Evolutionary conservation across 2,888 invertebrate genomes (phyloP), one percentile per base, ranked within the genome.

Genomic region (Cyclophora albipunctata): DNA sequence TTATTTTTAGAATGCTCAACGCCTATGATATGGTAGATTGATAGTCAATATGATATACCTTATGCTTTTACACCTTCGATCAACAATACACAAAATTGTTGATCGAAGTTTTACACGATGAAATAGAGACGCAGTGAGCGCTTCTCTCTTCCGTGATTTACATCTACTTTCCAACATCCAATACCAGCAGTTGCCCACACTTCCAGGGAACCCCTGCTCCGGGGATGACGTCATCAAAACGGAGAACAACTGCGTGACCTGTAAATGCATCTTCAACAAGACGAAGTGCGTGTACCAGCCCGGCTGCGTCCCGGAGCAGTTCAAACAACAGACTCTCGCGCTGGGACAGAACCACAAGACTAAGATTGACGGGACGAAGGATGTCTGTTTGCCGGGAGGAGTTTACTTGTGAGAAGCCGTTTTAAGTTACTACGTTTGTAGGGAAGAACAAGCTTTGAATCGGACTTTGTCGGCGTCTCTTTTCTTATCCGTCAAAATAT

Each of bases 351-450:
- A 20, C 20, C 20, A 20, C 2, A 50, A 55, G 50, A 45, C 49
- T 37, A 34, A 51, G 45, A 48, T 55, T 6, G 62, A 71, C 42
- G 42, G 54, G 1, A 47, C 47, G 0, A 55, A 57, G 2, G 67
- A 72, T 1, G 66, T 67, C 35, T 84, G 84, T 50, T 34, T 58
- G 2, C 70, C 78, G 0, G 53, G 63, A 2, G 62, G 64, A 45
- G 62, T 77, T 40, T 84, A 84, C 51, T 79, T 58, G 82, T 82
- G 60, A 60, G 64, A 49, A 46, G 20, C 20, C 20, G 20, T 20
- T 34, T 43, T 45, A 42, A 33, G n/a, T 35, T 35, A 1, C 3
- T 34, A 3, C 3, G 7, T 3, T 34, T 3, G 3, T 7, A 7
- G 7, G 7, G 3, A 0, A 40, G 7, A 40, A 40, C 6, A 7